Base-by-base conservation (phyloP, 2,797 vertebrate genomes). In the Tenualosa ilisha region DNA sequence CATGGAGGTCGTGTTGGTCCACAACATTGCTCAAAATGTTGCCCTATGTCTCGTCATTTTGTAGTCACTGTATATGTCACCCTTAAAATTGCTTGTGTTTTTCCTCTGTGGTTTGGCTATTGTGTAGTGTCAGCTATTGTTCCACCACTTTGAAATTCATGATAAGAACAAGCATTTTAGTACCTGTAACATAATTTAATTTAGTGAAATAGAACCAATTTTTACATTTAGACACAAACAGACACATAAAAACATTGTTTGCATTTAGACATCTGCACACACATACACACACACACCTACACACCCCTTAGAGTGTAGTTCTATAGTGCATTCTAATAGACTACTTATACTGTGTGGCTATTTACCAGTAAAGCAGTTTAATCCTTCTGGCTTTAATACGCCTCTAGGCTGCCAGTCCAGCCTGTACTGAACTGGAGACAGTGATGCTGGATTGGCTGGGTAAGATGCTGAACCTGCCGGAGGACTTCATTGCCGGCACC, bases 391-490 rank as follows among this genome's bases (percentile, higher is more conserved):
- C 82, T 1, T 87, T 37, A 84, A 24, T 40, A 84, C 8, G 86
- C 31, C 61, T 85, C 1, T 85, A 99, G 98, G 97, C 97, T 8
- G 94, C 98, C 46, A 99, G 98, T 86, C 98, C 98, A 0, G 98
- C 97, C 2, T 99, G 98, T 90, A 99, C 98, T 0, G 98, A 99
- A 91, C 92, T 99, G 88, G 98, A 99, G 92, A 99, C 97, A 0
- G 96, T 98, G 88, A 97, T 99, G 98, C 86, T 99, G 87, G 98
- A 99, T 86, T 99, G 98, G 98, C 94, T 99, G 7, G 98, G 97
- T 12, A 98, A 97, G 93, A 98, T 98, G 97, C 88, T 99, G 72
- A 91, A 94, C 37, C 95, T 99, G 83, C 98, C 98, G 0, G 94
- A 95, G n/a, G 92, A 92, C 0, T 99, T 99, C 91, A 89, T 99